Evolutionary conservation across 2,797 vertebrate genomes (phyloP).

Genomic region (Phrynocephalus forsythii): DNA sequence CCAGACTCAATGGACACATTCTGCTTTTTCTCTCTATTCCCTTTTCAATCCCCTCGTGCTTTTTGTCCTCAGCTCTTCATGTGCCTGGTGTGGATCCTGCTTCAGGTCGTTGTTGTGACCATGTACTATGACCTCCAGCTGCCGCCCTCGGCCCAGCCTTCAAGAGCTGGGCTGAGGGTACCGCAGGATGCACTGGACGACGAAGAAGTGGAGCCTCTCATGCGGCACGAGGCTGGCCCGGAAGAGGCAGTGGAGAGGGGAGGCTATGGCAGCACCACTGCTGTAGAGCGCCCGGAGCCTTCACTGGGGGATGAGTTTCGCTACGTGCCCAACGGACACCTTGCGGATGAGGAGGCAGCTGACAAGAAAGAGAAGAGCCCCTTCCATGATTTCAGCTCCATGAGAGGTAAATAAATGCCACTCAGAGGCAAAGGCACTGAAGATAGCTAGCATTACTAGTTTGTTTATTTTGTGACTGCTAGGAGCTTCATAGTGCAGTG

Average conservation of each 20-base stretch:
- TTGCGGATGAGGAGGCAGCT: slow-evolving; percentile 23
- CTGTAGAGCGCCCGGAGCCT: not conserved
- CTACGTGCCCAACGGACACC: slow-evolving; percentile 50
- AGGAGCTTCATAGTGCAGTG: no score
- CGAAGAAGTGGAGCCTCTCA: slow-evolving; percentile 51
- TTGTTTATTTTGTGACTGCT: not conserved
- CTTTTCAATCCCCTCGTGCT: not conserved
- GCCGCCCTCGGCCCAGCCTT: rapidly evolving
- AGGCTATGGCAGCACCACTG: slow-evolving; percentile 75
- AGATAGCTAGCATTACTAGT: not conserved
- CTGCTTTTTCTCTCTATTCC: not conserved
- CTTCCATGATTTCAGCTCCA: slow-evolving; percentile 71
- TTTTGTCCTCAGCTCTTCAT: slow-evolving; percentile 82
- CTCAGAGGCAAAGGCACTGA: not conserved
- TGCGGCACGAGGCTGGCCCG: slow-evolving; percentile 55
- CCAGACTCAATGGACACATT: not conserved
- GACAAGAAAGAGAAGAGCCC: slow-evolving; percentile 13
- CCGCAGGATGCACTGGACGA: slow-evolving; percentile 16
- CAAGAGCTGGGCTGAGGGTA: not conserved
- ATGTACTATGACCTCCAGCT: slow-evolving; percentile 84
- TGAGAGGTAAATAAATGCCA: slow-evolving; percentile 69
- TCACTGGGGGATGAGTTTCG: slow-evolving; percentile 14
- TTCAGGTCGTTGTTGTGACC: slow-evolving; percentile 81
- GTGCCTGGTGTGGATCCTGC: slow-evolving; percentile 84
- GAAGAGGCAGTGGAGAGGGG: slow-evolving; percentile 73